Percentiles rank a stretch among this genome's conserved stretches.
These are phyloP conservation scores for Cerastis leucographa DNA, from an alignment of 2,888 invertebrate species.

Conservation along the genomic window DNA sequence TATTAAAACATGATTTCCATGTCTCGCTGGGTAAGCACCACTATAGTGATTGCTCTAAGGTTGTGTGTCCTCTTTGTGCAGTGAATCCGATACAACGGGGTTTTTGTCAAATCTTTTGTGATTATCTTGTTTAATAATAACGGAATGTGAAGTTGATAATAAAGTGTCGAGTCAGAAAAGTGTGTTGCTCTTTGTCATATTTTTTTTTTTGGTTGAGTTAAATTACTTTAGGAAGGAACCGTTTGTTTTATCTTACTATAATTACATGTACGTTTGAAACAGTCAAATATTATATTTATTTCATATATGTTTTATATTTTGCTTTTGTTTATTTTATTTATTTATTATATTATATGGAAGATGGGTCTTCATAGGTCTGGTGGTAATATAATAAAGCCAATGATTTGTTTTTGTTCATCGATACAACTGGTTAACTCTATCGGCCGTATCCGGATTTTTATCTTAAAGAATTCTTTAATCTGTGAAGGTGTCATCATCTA, in stretches of 20 bases:
- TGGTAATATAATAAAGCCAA: not conserved
- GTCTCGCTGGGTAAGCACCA: conserved; percentile 42
- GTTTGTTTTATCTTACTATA: not conserved
- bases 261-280: not conserved
- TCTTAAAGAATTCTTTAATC: not conserved
- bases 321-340: too few species aligned
- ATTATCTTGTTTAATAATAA: conserved; percentile 20
- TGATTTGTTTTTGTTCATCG: not conserved
- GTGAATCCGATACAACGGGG: conserved; percentile 43
- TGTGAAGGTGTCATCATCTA: not conserved
- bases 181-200: too few species aligned
- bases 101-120: conserved; percentile 17
- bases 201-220: not conserved
- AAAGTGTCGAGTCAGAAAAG: not conserved
- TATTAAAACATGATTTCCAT: conserved; percentile 50
- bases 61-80: conserved; percentile 57
- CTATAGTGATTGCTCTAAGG: conserved; percentile 33
- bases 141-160: conserved; percentile 5
- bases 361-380: not conserved
- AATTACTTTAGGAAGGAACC: not conserved
- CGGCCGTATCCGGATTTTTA: not conserved
- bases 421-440: not conserved
- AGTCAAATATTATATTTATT: too few species aligned
- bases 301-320: too few species aligned
- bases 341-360: too few species aligned